Evolutionary conservation across 35 echinoderm and acorn worm species (phyloP).

Genomic region (Ptychodera flava): DNA sequence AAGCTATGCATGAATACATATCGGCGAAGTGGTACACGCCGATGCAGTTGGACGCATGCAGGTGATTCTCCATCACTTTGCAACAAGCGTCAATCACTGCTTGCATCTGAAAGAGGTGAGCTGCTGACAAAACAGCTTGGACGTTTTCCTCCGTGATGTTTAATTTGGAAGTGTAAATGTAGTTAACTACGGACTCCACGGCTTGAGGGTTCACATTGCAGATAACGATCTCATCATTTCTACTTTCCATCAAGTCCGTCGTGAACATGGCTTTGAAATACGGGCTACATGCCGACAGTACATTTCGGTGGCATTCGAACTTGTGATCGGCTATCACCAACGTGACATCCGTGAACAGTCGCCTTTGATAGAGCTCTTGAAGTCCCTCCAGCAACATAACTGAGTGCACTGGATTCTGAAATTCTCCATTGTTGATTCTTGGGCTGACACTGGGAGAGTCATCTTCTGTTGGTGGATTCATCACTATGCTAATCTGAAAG

Average conservation of each 20-base stretch:
- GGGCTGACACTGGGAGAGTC: not conserved
- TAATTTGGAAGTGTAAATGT: constrained; percentile 76
- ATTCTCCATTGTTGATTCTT: not conserved
- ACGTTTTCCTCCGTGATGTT: constrained; percentile 79
- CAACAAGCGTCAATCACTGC: constrained; percentile 56
- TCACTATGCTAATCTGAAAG: no score
- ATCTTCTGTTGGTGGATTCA: not conserved
- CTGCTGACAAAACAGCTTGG: constrained; percentile 62
- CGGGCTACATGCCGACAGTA: constrained; percentile 78
- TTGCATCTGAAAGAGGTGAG: constrained; percentile 83
- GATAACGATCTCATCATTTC: constrained; percentile 45
- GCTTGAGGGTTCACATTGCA: constrained; percentile 55
- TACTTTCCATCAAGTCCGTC: constrained; percentile 63
- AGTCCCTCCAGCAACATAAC: not conserved
- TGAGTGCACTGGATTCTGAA: not conserved
- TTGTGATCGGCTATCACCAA: constrained; percentile 45
- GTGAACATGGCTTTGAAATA: constrained; percentile 99
- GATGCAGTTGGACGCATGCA: constrained; percentile 74
- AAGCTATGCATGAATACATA: constrained; percentile 59
- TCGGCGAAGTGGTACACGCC: constrained; percentile 64
- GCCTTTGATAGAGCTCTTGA: not conserved
- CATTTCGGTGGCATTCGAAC: constrained; percentile 62
- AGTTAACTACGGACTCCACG: constrained; percentile 62
- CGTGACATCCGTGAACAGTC: constrained; percentile 38
- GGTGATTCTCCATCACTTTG: constrained; percentile 57